Conservation (phyloP, 2,888 invertebrate genomes). For the Apeira syringaria region DNA sequence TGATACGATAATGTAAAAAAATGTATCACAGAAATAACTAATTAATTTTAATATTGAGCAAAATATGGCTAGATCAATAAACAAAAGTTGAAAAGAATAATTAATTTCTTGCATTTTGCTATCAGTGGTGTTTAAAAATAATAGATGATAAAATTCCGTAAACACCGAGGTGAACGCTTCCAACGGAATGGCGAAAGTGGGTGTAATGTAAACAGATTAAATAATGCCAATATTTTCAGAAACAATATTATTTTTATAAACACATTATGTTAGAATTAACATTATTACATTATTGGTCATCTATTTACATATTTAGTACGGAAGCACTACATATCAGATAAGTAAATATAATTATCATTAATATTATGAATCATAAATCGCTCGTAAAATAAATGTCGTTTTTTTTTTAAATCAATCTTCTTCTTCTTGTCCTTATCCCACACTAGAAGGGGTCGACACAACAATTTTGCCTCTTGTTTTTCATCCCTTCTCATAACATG, state of each 20-base stretch:
- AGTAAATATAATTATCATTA: too few relatives aligned
- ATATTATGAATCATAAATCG: too few relatives aligned
- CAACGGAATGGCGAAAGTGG: constrained; percentile 38
- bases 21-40: constrained; percentile 39
- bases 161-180: constrained; percentile 57
- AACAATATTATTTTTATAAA: constrained; percentile 4
- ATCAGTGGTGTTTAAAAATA: constrained; percentile 51
- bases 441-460: too few relatives aligned
- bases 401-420: too few relatives aligned
- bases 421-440: too few relatives aligned
- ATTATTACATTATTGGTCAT: too few relatives aligned
- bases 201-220: constrained; percentile 33
- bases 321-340: too few relatives aligned
- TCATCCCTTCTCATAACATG: too few relatives aligned
- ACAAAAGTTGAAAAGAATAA: constrained; percentile 61
- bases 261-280: too few relatives aligned
- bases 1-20: constrained; percentile 18
- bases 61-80: constrained; percentile 45
- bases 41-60: constrained; percentile 51
- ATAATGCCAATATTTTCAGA: constrained; percentile 8
- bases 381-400: too few relatives aligned
- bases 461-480: too few relatives aligned
- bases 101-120: constrained; percentile 54
- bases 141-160: constrained; percentile 50
- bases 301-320: too few relatives aligned